A percentile compares a stretch with the other conserved stretches of the same genome.
These are phyloP conservation scores for Lycophotia porphyrea DNA, from an alignment of 2,888 invertebrate genomes.

Conservation along the genomic window DNA sequence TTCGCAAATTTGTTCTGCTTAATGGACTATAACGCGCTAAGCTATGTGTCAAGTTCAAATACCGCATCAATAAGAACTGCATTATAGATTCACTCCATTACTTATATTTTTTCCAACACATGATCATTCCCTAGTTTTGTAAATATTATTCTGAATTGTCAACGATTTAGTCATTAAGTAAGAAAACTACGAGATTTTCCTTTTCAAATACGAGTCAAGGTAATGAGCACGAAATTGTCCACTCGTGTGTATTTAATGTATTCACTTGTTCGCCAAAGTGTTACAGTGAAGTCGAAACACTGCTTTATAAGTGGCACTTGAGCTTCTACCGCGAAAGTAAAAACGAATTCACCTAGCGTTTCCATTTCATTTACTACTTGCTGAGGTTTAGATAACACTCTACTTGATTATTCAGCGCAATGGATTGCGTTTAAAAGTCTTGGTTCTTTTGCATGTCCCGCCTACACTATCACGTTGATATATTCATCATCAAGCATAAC, in stretches of 20 bases:
- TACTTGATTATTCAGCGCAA: slow-evolving; percentile 42
- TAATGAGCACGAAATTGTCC: slow-evolving; percentile 65
- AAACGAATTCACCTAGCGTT: slow-evolving; percentile 57
- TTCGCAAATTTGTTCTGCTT: slow-evolving; percentile 46
- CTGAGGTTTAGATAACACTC: slow-evolving; percentile 11
- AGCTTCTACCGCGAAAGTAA: slow-evolving; percentile 65
- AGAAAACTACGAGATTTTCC: slow-evolving; percentile 49
- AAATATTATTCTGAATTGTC: slow-evolving; percentile 43
- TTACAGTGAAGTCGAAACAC: slow-evolving; percentile 60
- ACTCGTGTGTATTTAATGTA: slow-evolving; percentile 73
- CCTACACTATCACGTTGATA: slow-evolving; percentile 56
- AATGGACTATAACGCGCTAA: slow-evolving; percentile 17
- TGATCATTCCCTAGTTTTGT: slow-evolving; percentile 1
- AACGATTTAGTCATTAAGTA: slow-evolving; percentile 59
- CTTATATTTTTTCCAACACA: neutral
- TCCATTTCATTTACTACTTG: slow-evolving; percentile 51
- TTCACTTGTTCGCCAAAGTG: slow-evolving; percentile 68
- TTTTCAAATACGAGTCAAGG: slow-evolving; percentile 69
- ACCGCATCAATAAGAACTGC: slow-evolving; percentile 4
- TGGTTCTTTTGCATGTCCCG: slow-evolving; percentile 25
- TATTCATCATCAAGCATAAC: slow-evolving; percentile 51
- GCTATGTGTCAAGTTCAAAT: slow-evolving; percentile 38
- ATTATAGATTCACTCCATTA: slow-evolving; percentile 22
- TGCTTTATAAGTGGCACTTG: slow-evolving; percentile 62
- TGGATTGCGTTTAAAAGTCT: slow-evolving; percentile 43